Percentiles rank a stretch among this genome's conserved stretches.
Conservation (phyloP, 64 coral and sea anemone genomes). For the Catalaphyllia jardinei region DNA sequence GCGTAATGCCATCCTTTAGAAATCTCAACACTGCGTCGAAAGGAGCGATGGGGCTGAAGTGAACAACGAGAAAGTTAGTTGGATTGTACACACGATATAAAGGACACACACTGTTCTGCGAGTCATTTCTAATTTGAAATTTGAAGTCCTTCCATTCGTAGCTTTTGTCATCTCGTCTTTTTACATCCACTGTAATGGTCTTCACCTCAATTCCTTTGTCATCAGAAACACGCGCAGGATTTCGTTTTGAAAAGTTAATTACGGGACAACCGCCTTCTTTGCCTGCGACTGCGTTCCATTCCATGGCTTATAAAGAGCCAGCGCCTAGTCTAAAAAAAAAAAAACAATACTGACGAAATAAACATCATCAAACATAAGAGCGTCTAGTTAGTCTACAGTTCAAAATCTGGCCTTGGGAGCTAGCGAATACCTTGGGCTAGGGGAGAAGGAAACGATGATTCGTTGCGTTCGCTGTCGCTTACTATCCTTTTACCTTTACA, state of each 20-base stretch:
- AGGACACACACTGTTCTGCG: conserved; percentile 50
- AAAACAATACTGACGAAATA: not conserved
- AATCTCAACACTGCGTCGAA: conserved; percentile 51
- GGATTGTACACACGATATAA: conserved; percentile 58
- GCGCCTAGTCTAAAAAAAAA: not conserved
- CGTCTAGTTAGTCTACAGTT: too few species aligned
- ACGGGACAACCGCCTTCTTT: not conserved
- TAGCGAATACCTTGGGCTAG: too few species aligned
- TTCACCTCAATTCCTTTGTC: conserved; percentile 38
- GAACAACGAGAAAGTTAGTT: conserved; percentile 58
- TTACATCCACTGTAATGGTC: conserved; percentile 45
- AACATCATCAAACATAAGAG: too few species aligned
- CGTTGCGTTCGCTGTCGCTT: too few species aligned
- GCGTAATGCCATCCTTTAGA: conserved; percentile 49
- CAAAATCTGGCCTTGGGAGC: too few species aligned
- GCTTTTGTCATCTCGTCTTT: conserved; percentile 37
- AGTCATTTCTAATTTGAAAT: conserved; percentile 20
- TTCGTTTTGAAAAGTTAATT: conserved; percentile 14
- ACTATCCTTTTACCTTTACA: too few species aligned
- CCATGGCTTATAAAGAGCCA: not conserved
- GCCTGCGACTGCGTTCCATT: not conserved
- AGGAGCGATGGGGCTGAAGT: conserved; percentile 26
- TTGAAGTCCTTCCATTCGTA: conserved; percentile 58
- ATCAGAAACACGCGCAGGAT: too few species aligned
- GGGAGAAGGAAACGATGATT: too few species aligned